phyloP scores from a whole-genome alignment of 1,140 invertebrate species.

The Aphaenogaster floridana region DNA sequence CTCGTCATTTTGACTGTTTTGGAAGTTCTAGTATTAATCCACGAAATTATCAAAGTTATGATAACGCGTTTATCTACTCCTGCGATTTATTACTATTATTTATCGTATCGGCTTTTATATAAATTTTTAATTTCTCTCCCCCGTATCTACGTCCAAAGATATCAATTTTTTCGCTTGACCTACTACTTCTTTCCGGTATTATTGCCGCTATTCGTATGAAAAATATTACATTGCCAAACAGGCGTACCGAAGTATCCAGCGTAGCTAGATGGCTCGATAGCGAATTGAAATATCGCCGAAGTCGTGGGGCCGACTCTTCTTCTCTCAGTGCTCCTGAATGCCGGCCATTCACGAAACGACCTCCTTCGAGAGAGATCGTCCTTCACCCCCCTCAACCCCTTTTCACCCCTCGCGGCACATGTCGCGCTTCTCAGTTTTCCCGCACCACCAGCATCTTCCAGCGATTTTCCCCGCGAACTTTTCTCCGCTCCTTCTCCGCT shows the following conservation, averaged over 20 bases:
- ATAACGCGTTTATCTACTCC: too few species aligned
- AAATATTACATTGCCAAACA: slow-evolving; percentile 50
- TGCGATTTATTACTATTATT: background rate
- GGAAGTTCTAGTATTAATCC: background rate
- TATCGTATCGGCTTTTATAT: background rate
- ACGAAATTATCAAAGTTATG: background rate
- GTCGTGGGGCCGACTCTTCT: slow-evolving; percentile 53
- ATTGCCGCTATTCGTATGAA: slow-evolving; percentile 14
- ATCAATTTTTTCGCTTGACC: background rate
- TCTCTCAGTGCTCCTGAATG: slow-evolving; percentile 69
- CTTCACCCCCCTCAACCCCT: slow-evolving; percentile 35
- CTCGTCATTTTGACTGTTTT: too few species aligned
- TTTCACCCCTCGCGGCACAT: slow-evolving; percentile 21
- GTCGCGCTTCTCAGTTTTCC: slow-evolving; percentile 39
- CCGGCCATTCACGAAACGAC: slow-evolving; percentile 73
- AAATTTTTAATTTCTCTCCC: background rate
- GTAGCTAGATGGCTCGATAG: slow-evolving; percentile 31
- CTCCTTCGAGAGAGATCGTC: slow-evolving; percentile 65
- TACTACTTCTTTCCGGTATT: background rate
- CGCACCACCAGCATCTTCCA: slow-evolving; percentile 27
- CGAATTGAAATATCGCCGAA: slow-evolving; percentile 61
- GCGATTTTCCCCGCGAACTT: slow-evolving; percentile 44
- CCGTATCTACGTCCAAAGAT: too few species aligned
- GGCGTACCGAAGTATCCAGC: slow-evolving; percentile 37
- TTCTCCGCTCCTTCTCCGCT: slow-evolving; percentile 12